Percentiles rank a stretch among this genome's conserved stretches.
Conservation (phyloP, 2,888 invertebrate species). For the Meloe dianella region DNA sequence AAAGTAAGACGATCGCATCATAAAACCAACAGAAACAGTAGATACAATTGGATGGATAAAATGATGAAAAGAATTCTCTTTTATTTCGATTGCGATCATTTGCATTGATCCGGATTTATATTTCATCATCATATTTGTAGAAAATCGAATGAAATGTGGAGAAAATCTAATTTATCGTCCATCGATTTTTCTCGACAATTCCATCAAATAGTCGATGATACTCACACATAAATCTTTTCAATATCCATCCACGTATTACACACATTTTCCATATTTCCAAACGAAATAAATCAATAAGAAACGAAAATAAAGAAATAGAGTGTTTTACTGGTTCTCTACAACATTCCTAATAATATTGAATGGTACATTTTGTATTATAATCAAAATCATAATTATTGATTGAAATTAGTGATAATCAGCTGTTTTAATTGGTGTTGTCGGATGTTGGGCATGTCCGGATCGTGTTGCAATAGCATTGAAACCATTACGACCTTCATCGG, state of each 20-base stretch:
- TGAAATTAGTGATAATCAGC: constrained; percentile 29
- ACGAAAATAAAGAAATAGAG: no score
- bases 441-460: constrained; percentile 65
- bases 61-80: no score
- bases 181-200: no score
- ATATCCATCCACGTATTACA: no score
- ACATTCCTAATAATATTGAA: neutral
- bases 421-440: constrained; percentile 37
- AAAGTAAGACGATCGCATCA: neutral
- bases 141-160: neutral
- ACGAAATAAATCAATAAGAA: no score
- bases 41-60: neutral
- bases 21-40: neutral
- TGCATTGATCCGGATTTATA: neutral
- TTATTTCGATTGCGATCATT: neutral
- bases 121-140: neutral
- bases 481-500: constrained; percentile 65
- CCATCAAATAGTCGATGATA: no score
- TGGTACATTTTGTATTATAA: neutral
- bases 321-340: constrained; percentile 10
- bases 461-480: constrained; percentile 68
- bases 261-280: no score
- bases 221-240: no score
- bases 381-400: neutral
- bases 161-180: no score